Conservation (phyloP, 2,797 vertebrate genomes). For the Crotalus adamanteus region DNA sequence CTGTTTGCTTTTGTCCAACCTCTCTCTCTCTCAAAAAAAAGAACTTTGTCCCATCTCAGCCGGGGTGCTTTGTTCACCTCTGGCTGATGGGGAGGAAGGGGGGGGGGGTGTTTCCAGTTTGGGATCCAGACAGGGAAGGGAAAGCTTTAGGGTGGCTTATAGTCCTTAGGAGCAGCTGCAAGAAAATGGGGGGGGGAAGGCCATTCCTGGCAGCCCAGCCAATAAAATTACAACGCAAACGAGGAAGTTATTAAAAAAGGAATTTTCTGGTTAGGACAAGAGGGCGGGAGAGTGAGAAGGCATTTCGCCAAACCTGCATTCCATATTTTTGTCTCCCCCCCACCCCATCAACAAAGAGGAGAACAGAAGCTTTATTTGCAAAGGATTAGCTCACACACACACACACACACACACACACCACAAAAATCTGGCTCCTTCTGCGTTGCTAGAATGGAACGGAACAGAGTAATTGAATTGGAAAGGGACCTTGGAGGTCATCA, state of each 20-base stretch:
- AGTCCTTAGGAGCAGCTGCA: neutral
- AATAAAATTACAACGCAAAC: neutral
- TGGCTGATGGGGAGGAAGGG: neutral
- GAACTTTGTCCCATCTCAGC: neutral
- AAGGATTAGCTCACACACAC: neutral
- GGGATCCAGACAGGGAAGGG: neutral
- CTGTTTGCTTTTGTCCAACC: neutral
- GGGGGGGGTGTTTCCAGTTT: neutral
- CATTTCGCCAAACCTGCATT: neutral
- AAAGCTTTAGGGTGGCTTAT: neutral
- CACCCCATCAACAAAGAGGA: neutral
- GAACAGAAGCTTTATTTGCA: neutral
- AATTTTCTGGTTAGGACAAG: neutral
- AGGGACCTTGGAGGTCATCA: neutral
- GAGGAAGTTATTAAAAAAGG: neutral
- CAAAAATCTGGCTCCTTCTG: neutral
- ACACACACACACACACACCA: neutral
- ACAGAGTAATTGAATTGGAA: neutral
- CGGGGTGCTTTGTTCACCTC: neutral
- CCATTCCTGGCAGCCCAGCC: neutral
- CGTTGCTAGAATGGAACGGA: neutral
- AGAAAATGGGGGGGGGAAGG: neutral
- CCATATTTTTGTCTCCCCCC: neutral
- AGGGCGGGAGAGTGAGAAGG: neutral
- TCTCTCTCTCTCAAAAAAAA: neutral